A percentile compares a stretch with the other conserved stretches of the same genome.
Evolutionary conservation across 2,797 vertebrate species (phyloP).

Genomic region (Galaxias olidus): DNA sequence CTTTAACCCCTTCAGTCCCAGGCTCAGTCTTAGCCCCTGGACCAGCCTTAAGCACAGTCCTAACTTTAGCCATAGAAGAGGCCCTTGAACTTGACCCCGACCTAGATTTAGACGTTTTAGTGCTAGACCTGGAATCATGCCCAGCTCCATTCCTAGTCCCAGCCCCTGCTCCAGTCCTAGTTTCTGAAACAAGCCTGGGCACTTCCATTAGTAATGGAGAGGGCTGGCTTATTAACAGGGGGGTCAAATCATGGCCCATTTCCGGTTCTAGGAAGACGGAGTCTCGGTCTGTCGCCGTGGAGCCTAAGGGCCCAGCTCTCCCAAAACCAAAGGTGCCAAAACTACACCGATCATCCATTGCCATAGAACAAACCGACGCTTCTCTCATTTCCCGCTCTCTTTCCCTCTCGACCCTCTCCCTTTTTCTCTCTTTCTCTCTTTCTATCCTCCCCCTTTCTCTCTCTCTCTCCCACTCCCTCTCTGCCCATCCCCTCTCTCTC

Average conservation of each 20-base stretch:
- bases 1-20: no score
- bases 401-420: no score
- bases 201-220: constrained; percentile 35
- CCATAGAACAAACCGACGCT: constrained; percentile 34
- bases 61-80: constrained; percentile 2
- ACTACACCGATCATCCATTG: not conserved
- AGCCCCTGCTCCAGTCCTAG: constrained; percentile 11
- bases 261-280: constrained; percentile 68
- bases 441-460: constrained; percentile 57
- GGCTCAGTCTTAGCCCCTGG: no score
- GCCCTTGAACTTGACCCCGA: not conserved
- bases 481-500: constrained; percentile 66
- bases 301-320: constrained; percentile 56
- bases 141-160: constrained; percentile 13
- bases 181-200: constrained; percentile 49
- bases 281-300: constrained; percentile 52
- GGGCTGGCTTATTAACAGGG: constrained; percentile 67
- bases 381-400: constrained; percentile 65
- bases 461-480: constrained; percentile 67
- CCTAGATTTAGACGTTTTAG: no score
- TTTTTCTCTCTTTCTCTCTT: not conserved
- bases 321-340: constrained; percentile 69
- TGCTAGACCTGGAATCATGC: constrained; percentile 27
- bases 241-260: constrained; percentile 68
- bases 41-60: no score